These are phyloP conservation scores for Gonatopus flavifemur DNA, from an alignment of 1,140 invertebrate species.

Conservation along the genomic window DNA sequence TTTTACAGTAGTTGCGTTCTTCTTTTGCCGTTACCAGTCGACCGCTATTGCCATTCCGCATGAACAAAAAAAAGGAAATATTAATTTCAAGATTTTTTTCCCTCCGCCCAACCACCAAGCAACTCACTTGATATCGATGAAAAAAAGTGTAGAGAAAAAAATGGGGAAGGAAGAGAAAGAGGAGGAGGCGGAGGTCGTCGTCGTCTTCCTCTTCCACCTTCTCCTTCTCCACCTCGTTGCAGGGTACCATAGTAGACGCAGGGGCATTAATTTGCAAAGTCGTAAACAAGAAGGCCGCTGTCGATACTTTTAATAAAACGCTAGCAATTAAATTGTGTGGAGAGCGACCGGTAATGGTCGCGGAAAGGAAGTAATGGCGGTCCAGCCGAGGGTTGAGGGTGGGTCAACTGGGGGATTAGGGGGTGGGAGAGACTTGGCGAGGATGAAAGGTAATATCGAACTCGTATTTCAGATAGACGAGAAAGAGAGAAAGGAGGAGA, in stretches of 20 bases:
- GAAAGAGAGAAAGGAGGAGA: slow-evolving; percentile 15
- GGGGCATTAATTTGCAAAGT: slow-evolving; percentile 49
- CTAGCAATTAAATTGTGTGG: slow-evolving; percentile 53
- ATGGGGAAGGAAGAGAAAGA: slow-evolving; percentile 40
- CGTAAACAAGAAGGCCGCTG: slow-evolving; percentile 51
- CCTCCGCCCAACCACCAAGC: too few relatives aligned
- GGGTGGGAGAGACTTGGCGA: slow-evolving; percentile 25
- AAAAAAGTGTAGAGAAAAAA: too few relatives aligned
- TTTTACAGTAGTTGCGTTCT: too few relatives aligned
- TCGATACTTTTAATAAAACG: slow-evolving; percentile 60
- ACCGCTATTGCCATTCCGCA: too few relatives aligned
- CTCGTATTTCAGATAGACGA: slow-evolving; percentile 44
- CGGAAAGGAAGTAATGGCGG: slow-evolving; percentile 27
- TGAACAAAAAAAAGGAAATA: too few relatives aligned
- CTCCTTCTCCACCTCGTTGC: too few relatives aligned
- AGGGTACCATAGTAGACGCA: too few relatives aligned
- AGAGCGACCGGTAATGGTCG: slow-evolving; percentile 18
- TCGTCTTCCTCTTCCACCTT: too few relatives aligned
- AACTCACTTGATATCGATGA: too few relatives aligned
- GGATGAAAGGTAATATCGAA: slow-evolving; percentile 46
- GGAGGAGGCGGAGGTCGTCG: slow-evolving; percentile 17
- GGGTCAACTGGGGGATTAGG: slow-evolving; percentile 14
- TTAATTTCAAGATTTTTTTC: too few relatives aligned
- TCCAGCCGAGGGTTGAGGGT: slow-evolving; percentile 21
- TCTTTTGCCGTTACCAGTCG: too few relatives aligned